These are phyloP conservation scores for Pachypanchax playfairii DNA, from an alignment of 2,113 vertebrate genomes.

Conservation along the genomic window DNA sequence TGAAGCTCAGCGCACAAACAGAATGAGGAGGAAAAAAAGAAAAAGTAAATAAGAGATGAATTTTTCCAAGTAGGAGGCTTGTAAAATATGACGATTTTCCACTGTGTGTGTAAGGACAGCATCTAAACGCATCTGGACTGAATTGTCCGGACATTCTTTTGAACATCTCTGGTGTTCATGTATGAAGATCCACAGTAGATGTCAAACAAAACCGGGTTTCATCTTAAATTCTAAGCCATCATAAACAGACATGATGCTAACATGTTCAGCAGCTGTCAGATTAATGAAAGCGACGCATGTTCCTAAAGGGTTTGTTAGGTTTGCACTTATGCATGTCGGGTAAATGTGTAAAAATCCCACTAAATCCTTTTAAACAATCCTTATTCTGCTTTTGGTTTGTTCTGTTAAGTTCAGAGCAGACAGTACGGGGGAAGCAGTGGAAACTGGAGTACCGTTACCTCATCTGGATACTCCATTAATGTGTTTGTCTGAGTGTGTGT, in stretches of 20 bases:
- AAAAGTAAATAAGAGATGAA: conserved; percentile 40
- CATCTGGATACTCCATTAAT: conserved; percentile 59
- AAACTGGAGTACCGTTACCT: conserved; percentile 35
- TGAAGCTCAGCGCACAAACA: no score
- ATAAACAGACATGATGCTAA: conserved; percentile 1
- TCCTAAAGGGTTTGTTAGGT: no score
- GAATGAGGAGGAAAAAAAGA: conserved; percentile 11
- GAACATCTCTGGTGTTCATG: no score
- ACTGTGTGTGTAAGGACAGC: no score
- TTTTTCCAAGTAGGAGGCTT: conserved; percentile 65
- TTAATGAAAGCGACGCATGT: no score
- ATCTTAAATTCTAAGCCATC: neutral
- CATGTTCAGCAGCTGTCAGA: neutral
- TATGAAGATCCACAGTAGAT: no score
- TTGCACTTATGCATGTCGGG: no score
- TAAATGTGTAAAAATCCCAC: no score
- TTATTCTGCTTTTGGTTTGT: neutral
- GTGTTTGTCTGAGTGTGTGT: conserved; percentile 16
- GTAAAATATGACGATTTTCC: no score
- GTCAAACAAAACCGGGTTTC: neutral
- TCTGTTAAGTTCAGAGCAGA: conserved; percentile 12
- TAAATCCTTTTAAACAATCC: neutral
- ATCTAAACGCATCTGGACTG: conserved; percentile 22
- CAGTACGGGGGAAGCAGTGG: conserved; percentile 13
- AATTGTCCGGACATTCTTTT: no score